Evolutionary conservation across 2,888 invertebrate species (phyloP), one percentile per base, ranked within the genome.

Genomic region (Phaedon cochleariae): DNA sequence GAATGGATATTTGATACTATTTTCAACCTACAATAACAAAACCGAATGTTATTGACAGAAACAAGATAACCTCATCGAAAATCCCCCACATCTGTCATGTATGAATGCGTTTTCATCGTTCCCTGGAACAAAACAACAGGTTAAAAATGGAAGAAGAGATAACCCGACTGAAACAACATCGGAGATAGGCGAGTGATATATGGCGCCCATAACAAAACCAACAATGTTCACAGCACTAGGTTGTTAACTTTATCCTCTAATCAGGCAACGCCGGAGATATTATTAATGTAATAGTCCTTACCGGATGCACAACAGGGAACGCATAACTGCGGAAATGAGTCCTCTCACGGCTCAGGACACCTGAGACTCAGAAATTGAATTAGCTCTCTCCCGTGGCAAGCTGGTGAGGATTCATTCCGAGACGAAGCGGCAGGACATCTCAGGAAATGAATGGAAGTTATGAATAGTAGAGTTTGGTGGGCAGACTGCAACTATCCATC

Each of bases 221-320:
- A 41, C 45, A 45, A 57, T 37, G 45, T 45, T 45, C 57, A 26
- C 55, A 41, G 22, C 21, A 55, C 45, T 12, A 10, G 29, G 26
- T 10, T 57, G 57, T 57, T 57, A 57, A 57, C 57, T 57, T 57
- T 29, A 57, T 57, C 45, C 57, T 57, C 57, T 57, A 57, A 57
- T 57, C 57, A 57, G 45, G 45, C 57, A 45, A 26, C 57, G 26
- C 12, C 21, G 57, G 37, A 55, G 41, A 26, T 57, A 15, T 57
- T 46, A 57, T 46, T 57, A 57, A 57, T 57, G 55, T 57, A 57
- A 57, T n/a, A 26, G 57, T 2, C 45, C 45, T 10, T 41, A 22
- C 45, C 45, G 37, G 26, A 57, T 17, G 45, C 55, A 57, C 5
- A 45, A 41, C 45, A 20, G 55, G 45, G 55, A 21, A 45, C 45